Evolutionary conservation across 2,113 vertebrate genomes (phyloP), one percentile per base, ranked within the genome.

Genomic region (Jaculus jaculus): DNA sequence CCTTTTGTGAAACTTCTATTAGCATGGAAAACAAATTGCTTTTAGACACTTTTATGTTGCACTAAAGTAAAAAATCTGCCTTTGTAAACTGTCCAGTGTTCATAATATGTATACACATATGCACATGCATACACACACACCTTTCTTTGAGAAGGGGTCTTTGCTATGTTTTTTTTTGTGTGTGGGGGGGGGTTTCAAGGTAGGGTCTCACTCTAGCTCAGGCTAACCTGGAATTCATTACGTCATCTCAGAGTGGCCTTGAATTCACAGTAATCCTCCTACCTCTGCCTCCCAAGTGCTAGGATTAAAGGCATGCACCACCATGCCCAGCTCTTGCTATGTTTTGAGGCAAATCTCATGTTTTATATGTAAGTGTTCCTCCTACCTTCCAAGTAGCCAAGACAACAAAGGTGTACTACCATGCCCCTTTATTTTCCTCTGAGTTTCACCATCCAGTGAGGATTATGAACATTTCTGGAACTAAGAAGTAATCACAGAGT

Each of bases 21-120:
- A 90, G 54, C 66, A 10, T 74, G 42, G 61, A 63, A 95, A 94
- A 58, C 20, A 72, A 77, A 66, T 86, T 60, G 26, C n/a, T n/a
- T 84, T 79, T 61, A 74, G 75, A 89, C 68, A 87, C 66, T 47
- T 91, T 77, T 24, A 9, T 63, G 4, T 74, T 90, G 39, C 24
- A 63, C 17, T n/a, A 74, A 20, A 69, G 82, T 61, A 83, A 82
- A 90, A 37, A 32, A 68, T 30, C 37, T 73, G 11, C 6, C 16
- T 78, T 51, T 65, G 32, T 42, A 42, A 90, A 5, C 28, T 68
- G 6, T 74, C 61, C 24, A 72, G 12, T 37, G 12, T 75, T 10
- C 32, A 66, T 54, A 86, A 24, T 72, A 42, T 54, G 77, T 86
- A 39, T 12, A 0, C 39, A n/a, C 15, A 1, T 16, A 30, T 21